Conservation (phyloP, 2,113 vertebrate species). For the Ctenodactylus gundi region DNA sequence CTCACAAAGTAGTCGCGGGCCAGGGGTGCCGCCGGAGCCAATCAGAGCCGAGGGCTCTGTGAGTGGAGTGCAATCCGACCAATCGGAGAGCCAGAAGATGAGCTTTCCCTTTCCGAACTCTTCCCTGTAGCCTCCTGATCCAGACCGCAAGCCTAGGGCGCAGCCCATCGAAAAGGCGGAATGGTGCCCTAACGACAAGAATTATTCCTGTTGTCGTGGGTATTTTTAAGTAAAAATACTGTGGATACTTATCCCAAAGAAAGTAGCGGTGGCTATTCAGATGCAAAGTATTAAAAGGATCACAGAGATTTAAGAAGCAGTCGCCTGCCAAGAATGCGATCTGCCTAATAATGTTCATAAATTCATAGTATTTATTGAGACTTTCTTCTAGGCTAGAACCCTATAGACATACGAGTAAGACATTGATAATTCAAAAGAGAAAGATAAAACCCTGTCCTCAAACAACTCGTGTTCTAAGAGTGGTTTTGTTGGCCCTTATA, state of each 20-base stretch:
- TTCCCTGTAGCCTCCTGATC: slow-evolving; percentile 61
- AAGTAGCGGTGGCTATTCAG: not conserved
- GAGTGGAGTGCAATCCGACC: slow-evolving; percentile 70
- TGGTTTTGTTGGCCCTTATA: not conserved
- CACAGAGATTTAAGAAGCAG: not conserved
- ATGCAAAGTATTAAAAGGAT: slow-evolving; percentile 28
- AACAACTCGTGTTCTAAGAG: not conserved
- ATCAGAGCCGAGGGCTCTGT: slow-evolving; percentile 39
- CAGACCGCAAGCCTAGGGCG: slow-evolving; percentile 38
- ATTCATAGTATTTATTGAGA: slow-evolving; percentile 17
- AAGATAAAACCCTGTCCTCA: not conserved
- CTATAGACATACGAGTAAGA: not conserved
- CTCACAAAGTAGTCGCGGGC: slow-evolving; percentile 60
- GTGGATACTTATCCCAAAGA: not conserved
- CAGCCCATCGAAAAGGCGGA: not conserved
- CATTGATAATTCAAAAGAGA: not conserved
- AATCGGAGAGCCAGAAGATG: slow-evolving; percentile 56
- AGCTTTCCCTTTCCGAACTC: slow-evolving; percentile 74
- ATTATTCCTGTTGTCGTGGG: not conserved
- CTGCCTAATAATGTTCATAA: slow-evolving; percentile 44
- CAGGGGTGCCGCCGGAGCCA: slow-evolving; percentile 32
- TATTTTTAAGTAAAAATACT: slow-evolving; percentile 21
- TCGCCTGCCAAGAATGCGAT: slow-evolving; percentile 33
- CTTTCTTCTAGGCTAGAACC: not conserved
- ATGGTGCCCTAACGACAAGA: not conserved